phyloP scores from a whole-genome alignment of 2,797 vertebrate genomes.

The Xiphorhynchus erythropygius region DNA sequence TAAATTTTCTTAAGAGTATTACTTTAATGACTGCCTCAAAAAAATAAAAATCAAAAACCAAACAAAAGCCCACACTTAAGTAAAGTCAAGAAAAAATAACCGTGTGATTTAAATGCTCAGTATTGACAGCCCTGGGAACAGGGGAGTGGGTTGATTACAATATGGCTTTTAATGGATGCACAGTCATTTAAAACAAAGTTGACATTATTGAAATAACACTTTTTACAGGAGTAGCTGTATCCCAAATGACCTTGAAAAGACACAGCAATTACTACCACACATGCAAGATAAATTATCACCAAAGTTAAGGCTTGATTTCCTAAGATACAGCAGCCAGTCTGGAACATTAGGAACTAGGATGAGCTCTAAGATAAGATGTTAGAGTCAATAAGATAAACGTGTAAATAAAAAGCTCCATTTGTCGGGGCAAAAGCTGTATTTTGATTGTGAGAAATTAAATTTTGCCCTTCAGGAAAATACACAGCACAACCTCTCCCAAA shows the following conservation, averaged over 20 bases:
- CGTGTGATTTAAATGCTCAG: neutral
- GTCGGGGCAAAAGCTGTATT: neutral
- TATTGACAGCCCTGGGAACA: slow-evolving; percentile 5
- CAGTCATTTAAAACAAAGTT: slow-evolving; percentile 28
- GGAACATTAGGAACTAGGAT: slow-evolving; percentile 4
- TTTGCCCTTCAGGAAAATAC: neutral
- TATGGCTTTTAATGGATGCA: slow-evolving; percentile 32
- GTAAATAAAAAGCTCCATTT: slow-evolving; percentile 11
- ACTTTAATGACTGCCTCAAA: neutral
- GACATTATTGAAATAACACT: slow-evolving; percentile 28
- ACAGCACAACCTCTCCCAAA: neutral
- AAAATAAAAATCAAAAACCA: neutral
- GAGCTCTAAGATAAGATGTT: slow-evolving; percentile 3
- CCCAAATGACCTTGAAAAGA: slow-evolving; percentile 32
- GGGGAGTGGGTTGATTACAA: slow-evolving; percentile 47
- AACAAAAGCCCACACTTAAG: slow-evolving; percentile 12
- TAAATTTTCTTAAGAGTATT: neutral
- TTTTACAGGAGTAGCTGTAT: neutral
- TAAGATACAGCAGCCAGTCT: neutral
- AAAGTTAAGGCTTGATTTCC: neutral
- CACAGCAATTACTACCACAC: neutral
- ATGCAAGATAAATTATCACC: neutral
- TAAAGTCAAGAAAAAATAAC: slow-evolving; percentile 14
- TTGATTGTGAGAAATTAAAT: neutral
- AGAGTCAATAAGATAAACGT: slow-evolving; percentile 16